Base-by-base conservation (phyloP, 2,113 vertebrate species). In the Calidris pygmaea region DNA sequence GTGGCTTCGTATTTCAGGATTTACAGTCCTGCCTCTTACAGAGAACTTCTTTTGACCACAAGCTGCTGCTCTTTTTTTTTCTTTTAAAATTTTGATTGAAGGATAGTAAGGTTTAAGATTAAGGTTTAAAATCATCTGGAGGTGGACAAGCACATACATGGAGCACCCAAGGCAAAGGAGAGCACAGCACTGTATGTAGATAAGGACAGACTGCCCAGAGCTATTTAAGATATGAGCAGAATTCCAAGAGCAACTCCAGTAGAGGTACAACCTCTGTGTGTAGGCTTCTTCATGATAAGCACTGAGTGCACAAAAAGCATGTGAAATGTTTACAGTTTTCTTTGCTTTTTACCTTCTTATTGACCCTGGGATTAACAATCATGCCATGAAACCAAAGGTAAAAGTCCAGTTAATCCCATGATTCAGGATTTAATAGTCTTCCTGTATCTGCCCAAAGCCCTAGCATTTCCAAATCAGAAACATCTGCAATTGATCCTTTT, bases 261-360 rank as follows among this genome's bases (percentile, higher is more conserved):
- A 17, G 50, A 96, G 32, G 39, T 21, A 76, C 79, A 87, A 72
- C n/a, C 34, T 68, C 56, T 24, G 15, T 1, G 5, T 45, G 37
- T 9, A 68, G 43, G 30, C 34, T 20, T 91, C 76, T 71, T 52
- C 39, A 30, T 15, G 30, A 48, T 13, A 19, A 87, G 21, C 59
- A 74, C 0, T 24, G 18, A 87, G 18, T 0, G 1, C 21, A 56
- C 18, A 75, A 75, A 75, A 91, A 47, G 27, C 39, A 43, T 0
- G 1, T 23, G n/a, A 48, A 77, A 43, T 16, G 3, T 83, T 85
- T 82, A 89, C 17, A 90, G 27, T 10, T 85, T 58, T 78, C 39
- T 59, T 72, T 92, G 27, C 29, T 68, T 73, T 95, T 60, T 52
- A 74, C 19, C 18, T 73, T 79, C 50, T 0, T 4, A 52, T 1